Base-by-base conservation (phyloP, 2,888 invertebrate species). In the Malachius bipustulatus region DNA sequence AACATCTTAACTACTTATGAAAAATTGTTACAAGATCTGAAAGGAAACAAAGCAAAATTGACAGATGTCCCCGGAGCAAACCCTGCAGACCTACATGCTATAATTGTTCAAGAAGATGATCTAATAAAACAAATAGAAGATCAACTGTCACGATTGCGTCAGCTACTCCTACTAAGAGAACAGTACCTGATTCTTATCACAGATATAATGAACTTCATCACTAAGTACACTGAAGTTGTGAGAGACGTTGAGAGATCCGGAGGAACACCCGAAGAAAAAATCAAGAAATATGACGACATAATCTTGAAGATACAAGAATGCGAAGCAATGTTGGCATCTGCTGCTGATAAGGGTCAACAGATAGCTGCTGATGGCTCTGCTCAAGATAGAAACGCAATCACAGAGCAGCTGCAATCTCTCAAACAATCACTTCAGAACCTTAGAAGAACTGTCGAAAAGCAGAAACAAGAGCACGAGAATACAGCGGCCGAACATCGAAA, bases 271-370 rank as follows among this genome's bases (percentile, higher is more conserved):
- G 82, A 87, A 56, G 87, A 88, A 27, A 89, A 88, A 56, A 87
- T 91, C 34, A 82, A 81, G 51, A 77, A 81, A 34, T 90, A 89
- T 50, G 85, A 88, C 52, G 82, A 87, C 45, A 77, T 87, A 1
- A 84, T 90, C 42, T 64, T 75, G 0, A 85, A 84, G 54, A 87
- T 91, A 34, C 89, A 88, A 64, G 88, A 88, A 50, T 88, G 85
- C 56, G 91, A 91, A 60, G 90, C 89, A 6, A 67, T 82, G 19
- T 62, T 93, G 4, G 83, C 88, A 0, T 77, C 84, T 3, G 89
- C 91, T 1, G 79, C 79, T 9, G 93, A 93, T 54, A 91, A 91
- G 57, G 93, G 91, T 0, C 85, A 88, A 53, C 87, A 89, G 59
- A 91, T 94, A 16, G 88, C 88, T 1, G 80, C 82, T 1, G 91